Evolutionary conservation across 1,140 invertebrate genomes (phyloP), one percentile per base, ranked within the genome.

Genomic region (Halesus radiatus): DNA sequence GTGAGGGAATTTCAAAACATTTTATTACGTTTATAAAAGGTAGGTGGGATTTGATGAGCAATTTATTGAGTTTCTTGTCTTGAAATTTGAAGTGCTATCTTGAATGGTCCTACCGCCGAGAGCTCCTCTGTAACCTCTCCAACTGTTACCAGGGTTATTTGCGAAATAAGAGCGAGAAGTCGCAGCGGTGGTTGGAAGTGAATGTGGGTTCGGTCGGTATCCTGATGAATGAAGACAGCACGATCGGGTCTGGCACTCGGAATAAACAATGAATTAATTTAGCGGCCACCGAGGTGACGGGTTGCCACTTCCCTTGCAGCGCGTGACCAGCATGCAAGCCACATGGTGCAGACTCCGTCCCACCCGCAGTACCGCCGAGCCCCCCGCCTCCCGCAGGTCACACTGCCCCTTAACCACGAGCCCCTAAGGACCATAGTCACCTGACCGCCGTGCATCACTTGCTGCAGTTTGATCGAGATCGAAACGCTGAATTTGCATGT

Each of bases 251-350:
- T 54, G 80, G 58, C 80, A 70, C 78, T 81, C 78, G 70, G 70
- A 75, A 62, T 79, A 81, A 81, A 81, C 80, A 81, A 81, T 81
- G 72, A 74, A 62, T 53, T 74, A 76, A 76, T 60, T 62, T 56
- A 62, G n/a, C 53, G 53, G 74, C 56, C 70, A 72, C 50, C 62
- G 77, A 74, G 77, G 64, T 78, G 80, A 76, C 80, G 80, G 74
- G 77, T 45, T 37, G 72, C 37, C 70, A 54, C 72, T 81, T 81
- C 80, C 80, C 53, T 68, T 78, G 18, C 16, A 32, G 45, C 60
- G 54, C 80, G 80, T 81, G 80, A 81, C 53, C 16, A n/a, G 80
- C 56, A 81, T 81, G 53, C 54, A 23, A 20, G 18, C 56, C 23
- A 23, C 54, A 45, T 45, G 37, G 8, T 37, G 7, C 37, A 20